Conservation (phyloP, 2,888 invertebrate species). For the Caenorhabditis afra region DNA sequence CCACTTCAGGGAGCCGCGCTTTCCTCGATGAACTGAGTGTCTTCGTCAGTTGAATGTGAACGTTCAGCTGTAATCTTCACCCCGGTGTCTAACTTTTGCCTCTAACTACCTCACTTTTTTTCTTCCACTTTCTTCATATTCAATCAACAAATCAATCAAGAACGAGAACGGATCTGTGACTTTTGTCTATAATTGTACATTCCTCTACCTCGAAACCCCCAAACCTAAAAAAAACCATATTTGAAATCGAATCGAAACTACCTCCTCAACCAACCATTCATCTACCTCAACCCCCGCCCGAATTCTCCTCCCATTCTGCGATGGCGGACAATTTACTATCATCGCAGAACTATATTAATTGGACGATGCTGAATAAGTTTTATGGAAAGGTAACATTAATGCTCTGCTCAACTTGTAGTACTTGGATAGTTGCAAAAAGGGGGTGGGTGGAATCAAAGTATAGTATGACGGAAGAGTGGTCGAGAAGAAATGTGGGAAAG, state of each 20-base stretch:
- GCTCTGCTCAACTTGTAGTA: slow-evolving; percentile 8
- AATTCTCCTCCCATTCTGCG: slow-evolving; percentile 33
- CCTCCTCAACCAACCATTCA: not conserved
- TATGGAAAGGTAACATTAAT: slow-evolving; percentile 67
- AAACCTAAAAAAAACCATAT: too few species aligned
- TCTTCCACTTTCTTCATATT: slow-evolving; percentile 16
- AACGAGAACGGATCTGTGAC: slow-evolving; percentile 43
- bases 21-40: slow-evolving; percentile 58
- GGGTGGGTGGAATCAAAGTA: not conserved
- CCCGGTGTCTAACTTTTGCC: slow-evolving; percentile 39
- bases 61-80: slow-evolving; percentile 34
- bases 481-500: slow-evolving; percentile 13
- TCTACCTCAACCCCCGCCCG: too few species aligned
- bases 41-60: slow-evolving; percentile 48
- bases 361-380: slow-evolving; percentile 73
- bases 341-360: slow-evolving; percentile 72
- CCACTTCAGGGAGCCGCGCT: slow-evolving; percentile 40
- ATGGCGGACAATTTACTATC: slow-evolving; percentile 68
- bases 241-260: slow-evolving; percentile 44
- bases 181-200: slow-evolving; percentile 49
- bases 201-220: slow-evolving; percentile 14
- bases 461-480: not conserved
- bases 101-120: slow-evolving; percentile 52
- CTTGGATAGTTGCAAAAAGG: not conserved
- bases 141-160: slow-evolving; percentile 28